Percentiles rank a stretch among this genome's conserved stretches.
Evolutionary conservation across 2,113 vertebrate species (phyloP).

Genomic region (Dendrocopos noguchii): DNA sequence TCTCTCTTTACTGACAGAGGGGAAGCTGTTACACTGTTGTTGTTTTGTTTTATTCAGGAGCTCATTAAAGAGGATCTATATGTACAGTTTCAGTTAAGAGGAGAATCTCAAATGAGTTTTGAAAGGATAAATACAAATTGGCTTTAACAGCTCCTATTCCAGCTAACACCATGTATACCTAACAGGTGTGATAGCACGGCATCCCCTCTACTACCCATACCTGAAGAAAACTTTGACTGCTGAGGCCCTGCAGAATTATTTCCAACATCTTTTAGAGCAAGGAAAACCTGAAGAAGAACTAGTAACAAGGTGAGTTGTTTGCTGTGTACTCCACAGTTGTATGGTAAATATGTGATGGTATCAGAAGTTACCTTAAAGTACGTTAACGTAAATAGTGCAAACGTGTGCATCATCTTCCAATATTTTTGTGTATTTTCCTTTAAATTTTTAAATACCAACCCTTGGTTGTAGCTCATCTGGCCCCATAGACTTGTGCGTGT

Average conservation of each 20-base stretch:
- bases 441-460: not conserved
- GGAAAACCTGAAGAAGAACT: slow-evolving; percentile 43
- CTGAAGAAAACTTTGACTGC: slow-evolving; percentile 86
- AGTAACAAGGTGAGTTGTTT: slow-evolving; percentile 79
- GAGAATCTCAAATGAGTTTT: slow-evolving; percentile 3
- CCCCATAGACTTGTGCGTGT: too few relatives aligned
- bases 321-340: not conserved
- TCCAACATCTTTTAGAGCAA: slow-evolving; percentile 81
- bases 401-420: not conserved
- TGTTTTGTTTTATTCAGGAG: not conserved
- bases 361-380: not conserved
- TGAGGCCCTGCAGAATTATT: slow-evolving; percentile 81
- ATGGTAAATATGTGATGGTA: not conserved
- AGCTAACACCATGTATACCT: slow-evolving; percentile 18
- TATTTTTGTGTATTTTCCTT: not conserved
- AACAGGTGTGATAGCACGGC: slow-evolving; percentile 83
- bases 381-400: not conserved
- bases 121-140: not conserved
- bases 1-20: not conserved
- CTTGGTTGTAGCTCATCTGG: too few relatives aligned
- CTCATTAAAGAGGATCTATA: slow-evolving; percentile 8
- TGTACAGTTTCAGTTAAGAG: not conserved
- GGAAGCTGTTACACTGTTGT: not conserved
- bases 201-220: slow-evolving; percentile 86
- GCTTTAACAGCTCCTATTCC: not conserved